Base-by-base conservation (phyloP, 2,888 invertebrate genomes). In the Diaperis boleti region DNA sequence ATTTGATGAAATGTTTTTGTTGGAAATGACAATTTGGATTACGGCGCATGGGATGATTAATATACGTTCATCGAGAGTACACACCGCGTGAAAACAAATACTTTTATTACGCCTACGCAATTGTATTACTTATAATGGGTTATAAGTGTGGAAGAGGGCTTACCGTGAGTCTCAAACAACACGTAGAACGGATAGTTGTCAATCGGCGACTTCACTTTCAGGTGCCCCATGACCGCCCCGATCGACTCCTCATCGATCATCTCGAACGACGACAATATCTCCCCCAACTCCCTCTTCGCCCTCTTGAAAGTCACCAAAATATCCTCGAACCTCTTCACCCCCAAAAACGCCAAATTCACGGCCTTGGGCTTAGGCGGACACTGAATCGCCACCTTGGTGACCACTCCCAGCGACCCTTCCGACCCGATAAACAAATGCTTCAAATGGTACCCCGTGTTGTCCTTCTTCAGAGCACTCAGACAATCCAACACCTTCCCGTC, bases 361-460 rank as follows among this genome's bases (percentile, higher is more conserved):
- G 95, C 88, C 68, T 87, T 87, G 0, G 98, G 94, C 75, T 89
- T 85, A 0, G 92, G 87, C 0, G 97, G 95, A 80, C 98, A 98
- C 59, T 95, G 89, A 64, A 99, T 89, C 1, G 95, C 91, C 3
- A 96, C 89, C 82, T 94, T 94, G 0, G 98, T 98, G 4, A 99
- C 90, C 3, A 99, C 80, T 8, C 99, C 99, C 50, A 99, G 83
- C 0, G 97, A 96, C 42, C 99, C 99, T 83, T 99, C 99, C 0
- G 97, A 95, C 8, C 99, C 99, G 72, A 98, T 94, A 78, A 99
- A 98, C 63, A 98, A 82, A 81, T 99, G 97, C 78, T 97, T 97
- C 72, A 98, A 82, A 78, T 98, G 97, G 78, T 96, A 96, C 0
- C 98, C 98, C 0, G 98, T 98, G 80, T 99, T 99, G 80, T 99